These are phyloP conservation scores for Pomacea canaliculata DNA, from an alignment of 2,888 invertebrate genomes.

Conservation along the genomic window DNA sequence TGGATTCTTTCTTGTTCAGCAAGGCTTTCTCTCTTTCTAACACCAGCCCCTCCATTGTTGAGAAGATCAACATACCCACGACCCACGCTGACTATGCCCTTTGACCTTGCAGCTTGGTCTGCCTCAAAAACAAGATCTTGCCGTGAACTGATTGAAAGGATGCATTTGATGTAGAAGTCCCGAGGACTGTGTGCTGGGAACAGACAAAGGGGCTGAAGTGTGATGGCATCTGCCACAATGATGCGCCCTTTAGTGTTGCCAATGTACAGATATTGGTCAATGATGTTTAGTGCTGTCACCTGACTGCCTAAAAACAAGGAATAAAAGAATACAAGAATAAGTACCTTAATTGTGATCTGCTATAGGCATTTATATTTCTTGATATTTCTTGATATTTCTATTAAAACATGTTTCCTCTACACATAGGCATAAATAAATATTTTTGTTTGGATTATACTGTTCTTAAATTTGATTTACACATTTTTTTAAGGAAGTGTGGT, in stretches of 20 bases:
- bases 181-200: conserved; percentile 75
- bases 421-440: too few relatives aligned
- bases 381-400: not conserved
- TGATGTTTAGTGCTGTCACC: conserved; percentile 80
- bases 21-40: not conserved
- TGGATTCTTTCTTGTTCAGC: conserved; percentile 2
- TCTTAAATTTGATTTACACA: too few relatives aligned
- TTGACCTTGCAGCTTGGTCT: not conserved
- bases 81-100: conserved; percentile 5
- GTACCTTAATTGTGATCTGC: not conserved
- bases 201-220: conserved; percentile 89
- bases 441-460: too few relatives aligned
- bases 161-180: conserved; percentile 55
- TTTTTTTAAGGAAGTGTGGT: too few relatives aligned
- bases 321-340: conserved; percentile 3
- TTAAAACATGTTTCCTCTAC: not conserved
- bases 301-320: conserved; percentile 70
- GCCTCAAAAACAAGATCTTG: not conserved
- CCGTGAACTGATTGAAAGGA: conserved; percentile 44
- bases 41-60: not conserved
- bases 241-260: conserved; percentile 97
- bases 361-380: not conserved
- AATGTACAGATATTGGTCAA: conserved; percentile 78
- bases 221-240: conserved; percentile 85
- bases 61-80: conserved; percentile 18